A percentile compares a stretch with the other conserved stretches of the same genome.
phyloP scores from a whole-genome alignment of 1,140 invertebrate species.

The Philopotamus ludificatus region DNA sequence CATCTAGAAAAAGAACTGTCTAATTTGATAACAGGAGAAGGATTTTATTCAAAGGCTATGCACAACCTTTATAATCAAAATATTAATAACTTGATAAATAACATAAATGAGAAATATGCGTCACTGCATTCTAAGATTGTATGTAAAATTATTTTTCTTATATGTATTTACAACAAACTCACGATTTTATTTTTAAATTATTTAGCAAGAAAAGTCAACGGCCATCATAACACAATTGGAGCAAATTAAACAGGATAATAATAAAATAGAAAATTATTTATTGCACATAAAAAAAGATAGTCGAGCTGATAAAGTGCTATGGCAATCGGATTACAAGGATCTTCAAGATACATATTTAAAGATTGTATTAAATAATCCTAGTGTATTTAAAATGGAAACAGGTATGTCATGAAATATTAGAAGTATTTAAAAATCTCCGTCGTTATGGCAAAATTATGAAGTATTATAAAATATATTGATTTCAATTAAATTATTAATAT shows the following conservation, averaged over 20 bases:
- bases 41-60: slow-evolving; percentile 8
- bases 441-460: background rate
- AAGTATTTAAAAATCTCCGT: background rate
- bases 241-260: background rate
- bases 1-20: background rate
- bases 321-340: slow-evolving; percentile 3
- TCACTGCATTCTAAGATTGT: background rate
- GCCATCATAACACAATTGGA: background rate
- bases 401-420: slow-evolving; percentile 1
- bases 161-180: background rate
- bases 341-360: slow-evolving; percentile 16
- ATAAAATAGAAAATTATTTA: background rate
- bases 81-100: background rate
- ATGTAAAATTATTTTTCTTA: background rate
- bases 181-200: background rate
- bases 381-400: slow-evolving; percentile 7
- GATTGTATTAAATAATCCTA: slow-evolving; percentile 16
- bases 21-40: background rate
- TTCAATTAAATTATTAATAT: background rate
- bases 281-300: background rate
- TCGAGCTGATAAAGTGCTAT: slow-evolving; percentile 14
- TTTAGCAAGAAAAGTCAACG: slow-evolving; percentile 3
- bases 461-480: background rate
- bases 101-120: slow-evolving; percentile 1
- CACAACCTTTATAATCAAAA: background rate